Conservation (phyloP, 2,888 invertebrate genomes). For the Microplitis deprimator region DNA sequence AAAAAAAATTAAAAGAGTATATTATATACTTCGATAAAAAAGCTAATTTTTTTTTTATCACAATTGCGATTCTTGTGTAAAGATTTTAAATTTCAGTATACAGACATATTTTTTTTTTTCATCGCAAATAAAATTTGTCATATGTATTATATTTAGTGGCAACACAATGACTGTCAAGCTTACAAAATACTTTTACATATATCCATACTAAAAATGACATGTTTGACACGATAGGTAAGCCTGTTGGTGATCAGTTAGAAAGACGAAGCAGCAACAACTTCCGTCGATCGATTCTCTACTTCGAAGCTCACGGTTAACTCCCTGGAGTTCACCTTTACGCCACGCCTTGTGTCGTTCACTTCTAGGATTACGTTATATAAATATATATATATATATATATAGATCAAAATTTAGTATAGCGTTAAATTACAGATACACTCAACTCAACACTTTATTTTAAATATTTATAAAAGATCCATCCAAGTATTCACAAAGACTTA, state of each 20-base stretch:
- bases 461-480: too few relatives aligned
- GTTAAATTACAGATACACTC: too few relatives aligned
- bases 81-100: too few relatives aligned
- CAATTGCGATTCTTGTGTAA: not conserved
- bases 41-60: not conserved
- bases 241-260: slow-evolving; percentile 17
- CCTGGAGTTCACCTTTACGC: slow-evolving; percentile 55
- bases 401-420: not conserved
- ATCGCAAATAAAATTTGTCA: not conserved
- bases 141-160: not conserved
- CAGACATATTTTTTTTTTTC: too few relatives aligned
- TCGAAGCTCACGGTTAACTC: slow-evolving; percentile 52
- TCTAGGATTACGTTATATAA: slow-evolving; percentile 19
- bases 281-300: slow-evolving; percentile 55
- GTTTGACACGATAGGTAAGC: slow-evolving; percentile 15
- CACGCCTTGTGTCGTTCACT: slow-evolving; percentile 53
- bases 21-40: too few relatives aligned
- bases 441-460: too few relatives aligned
- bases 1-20: too few relatives aligned
- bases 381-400: not conserved
- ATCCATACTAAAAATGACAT: not conserved
- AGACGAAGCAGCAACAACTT: slow-evolving; percentile 54
- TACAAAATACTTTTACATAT: slow-evolving; percentile 1
- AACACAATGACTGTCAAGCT: not conserved
- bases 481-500: not conserved